Evolutionary conservation across 2,797 vertebrate genomes (phyloP), one percentile per base, ranked within the genome.

Genomic region (Malacoctenus gilli): DNA sequence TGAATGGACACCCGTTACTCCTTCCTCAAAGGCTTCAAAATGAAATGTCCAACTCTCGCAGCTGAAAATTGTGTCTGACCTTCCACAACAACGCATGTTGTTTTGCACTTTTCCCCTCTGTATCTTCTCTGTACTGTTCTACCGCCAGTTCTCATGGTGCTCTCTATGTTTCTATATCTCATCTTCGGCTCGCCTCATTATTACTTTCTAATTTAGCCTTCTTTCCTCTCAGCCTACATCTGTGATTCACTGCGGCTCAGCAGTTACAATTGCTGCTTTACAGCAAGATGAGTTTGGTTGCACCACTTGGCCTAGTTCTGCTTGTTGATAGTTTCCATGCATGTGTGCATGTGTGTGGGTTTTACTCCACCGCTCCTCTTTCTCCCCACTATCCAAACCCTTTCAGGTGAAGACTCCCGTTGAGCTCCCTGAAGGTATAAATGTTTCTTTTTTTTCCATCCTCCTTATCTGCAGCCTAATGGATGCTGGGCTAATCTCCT

Each of bases 391-490:
- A 8, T 55, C 23, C 9, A 36, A 39, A 43, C 8, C 0, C 0
- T 37, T 46, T 9, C 23, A 30, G 36, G 11, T 42, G 7, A 51
- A 49, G 21, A 4, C 22, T 39, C 44, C 11, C 32, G 16, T 46
- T 21, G 44, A 39, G 18, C 28, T 42, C 14, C 3, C 15, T 48
- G n/a, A 16, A 23, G 19, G 15, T 14, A 21, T 51, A 19, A 28
- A 18, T 38, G 34, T 50, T 38, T 57, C 43, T 40, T 55, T 36
- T 67, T 48, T 40, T 59, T 31, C 8, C 8, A 6, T 28, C 54
- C 13, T 51, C 30, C 39, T 50, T 3, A 49, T 51, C 32, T 21
- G 37, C 8, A 19, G 14, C 40, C 25, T 16, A 42, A 4, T 4
- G 8, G 20, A 39, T 56, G 4, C 34, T 68, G 25, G 8, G 21